These are phyloP conservation scores for Himalopsyche phryganea DNA, from an alignment of 1,140 invertebrate genomes.

Conservation along the genomic window DNA sequence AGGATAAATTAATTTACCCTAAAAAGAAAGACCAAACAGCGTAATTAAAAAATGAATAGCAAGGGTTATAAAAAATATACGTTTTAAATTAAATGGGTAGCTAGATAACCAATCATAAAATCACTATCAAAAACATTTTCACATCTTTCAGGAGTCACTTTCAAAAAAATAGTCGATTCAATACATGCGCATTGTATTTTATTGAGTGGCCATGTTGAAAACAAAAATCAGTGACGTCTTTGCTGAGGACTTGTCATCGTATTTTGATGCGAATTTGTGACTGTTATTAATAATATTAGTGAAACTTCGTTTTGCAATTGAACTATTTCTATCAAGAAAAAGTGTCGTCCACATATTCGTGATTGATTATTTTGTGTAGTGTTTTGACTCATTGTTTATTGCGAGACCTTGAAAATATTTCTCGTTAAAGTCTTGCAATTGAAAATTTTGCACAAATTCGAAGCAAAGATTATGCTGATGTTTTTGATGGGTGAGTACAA, in stretches of 20 bases:
- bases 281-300: slow-evolving; percentile 7
- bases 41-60: no score
- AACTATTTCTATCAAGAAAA: no score
- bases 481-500: slow-evolving; percentile 16
- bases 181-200: slow-evolving; percentile 18
- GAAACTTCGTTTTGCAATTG: neutral
- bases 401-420: slow-evolving; percentile 29
- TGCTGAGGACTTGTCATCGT: slow-evolving; percentile 20
- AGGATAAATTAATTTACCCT: no score
- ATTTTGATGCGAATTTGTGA: slow-evolving; percentile 16
- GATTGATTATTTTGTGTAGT: slow-evolving; percentile 7
- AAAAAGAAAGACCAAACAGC: no score
- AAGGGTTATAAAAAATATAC: no score
- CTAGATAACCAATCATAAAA: no score
- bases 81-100: no score
- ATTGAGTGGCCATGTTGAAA: slow-evolving; percentile 28
- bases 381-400: slow-evolving; percentile 23
- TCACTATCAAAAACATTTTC: no score
- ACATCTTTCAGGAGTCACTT: no score
- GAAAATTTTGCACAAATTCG: slow-evolving; percentile 11
- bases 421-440: neutral
- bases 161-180: neutral
- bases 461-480: slow-evolving; percentile 5
- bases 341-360: no score
- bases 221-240: slow-evolving; percentile 27